A percentile compares a stretch with the other conserved stretches of the same genome.
phyloP scores from a whole-genome alignment of 2,888 invertebrate species.

The Chouioia cunea region DNA sequence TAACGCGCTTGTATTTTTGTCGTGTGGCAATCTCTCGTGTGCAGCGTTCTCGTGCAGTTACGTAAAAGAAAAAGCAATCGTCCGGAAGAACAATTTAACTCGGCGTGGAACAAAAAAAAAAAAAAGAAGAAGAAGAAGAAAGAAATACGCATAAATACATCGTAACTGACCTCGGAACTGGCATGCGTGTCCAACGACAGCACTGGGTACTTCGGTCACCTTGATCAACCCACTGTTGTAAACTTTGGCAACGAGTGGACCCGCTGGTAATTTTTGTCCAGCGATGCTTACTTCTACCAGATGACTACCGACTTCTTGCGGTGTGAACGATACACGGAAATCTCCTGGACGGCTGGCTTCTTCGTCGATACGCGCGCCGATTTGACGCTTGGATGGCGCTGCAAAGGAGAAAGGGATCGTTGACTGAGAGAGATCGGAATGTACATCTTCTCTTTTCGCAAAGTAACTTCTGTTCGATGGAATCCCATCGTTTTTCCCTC shows the following conservation, averaged over 20 bases:
- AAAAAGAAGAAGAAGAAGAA: background rate
- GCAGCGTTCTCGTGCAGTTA: too few species aligned
- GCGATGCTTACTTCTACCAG: conserved; percentile 91
- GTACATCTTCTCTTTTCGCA: too few species aligned
- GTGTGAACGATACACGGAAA: conserved; percentile 92
- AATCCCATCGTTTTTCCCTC: conserved; percentile 2
- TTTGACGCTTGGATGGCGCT: conserved; percentile 87
- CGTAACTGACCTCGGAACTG: conserved; percentile 87
- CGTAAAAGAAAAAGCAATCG: too few species aligned
- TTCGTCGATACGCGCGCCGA: conserved; percentile 86
- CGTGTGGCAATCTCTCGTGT: too few species aligned
- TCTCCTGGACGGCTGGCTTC: conserved; percentile 84
- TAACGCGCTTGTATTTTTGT: too few species aligned
- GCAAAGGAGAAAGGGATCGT: conserved; percentile 13
- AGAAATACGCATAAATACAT: background rate
- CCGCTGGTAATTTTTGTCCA: conserved; percentile 90
- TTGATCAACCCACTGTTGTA: conserved; percentile 94
- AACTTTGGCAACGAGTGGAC: conserved; percentile 92
- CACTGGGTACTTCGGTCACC: conserved; percentile 94
- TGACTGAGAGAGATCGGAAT: too few species aligned
- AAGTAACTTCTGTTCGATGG: too few species aligned
- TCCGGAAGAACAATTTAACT: too few species aligned
- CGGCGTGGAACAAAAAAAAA: too few species aligned
- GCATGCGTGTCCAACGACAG: conserved; percentile 94
- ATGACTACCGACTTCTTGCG: conserved; percentile 94